Evolutionary conservation across 2,797 vertebrate species (phyloP).

Genomic region (Eleutherodactylus coqui): DNA sequence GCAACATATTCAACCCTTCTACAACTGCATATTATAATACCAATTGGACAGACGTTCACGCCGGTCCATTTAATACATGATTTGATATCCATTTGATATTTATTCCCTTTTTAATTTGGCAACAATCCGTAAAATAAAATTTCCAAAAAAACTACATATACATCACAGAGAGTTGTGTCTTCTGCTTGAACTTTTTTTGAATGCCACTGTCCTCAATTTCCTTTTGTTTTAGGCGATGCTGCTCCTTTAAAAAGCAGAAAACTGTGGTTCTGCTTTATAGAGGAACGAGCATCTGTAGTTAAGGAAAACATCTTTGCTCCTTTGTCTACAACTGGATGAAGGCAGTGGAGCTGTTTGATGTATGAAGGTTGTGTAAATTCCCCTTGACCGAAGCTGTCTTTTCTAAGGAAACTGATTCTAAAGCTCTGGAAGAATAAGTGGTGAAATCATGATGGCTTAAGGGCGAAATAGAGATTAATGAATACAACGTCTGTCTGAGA

Average conservation of each 20-base stretch:
- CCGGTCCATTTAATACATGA: too few relatives aligned
- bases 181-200: neutral
- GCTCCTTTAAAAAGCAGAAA: conserved; percentile 33
- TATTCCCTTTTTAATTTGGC: neutral
- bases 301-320: conserved; percentile 59
- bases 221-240: neutral
- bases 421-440: conserved; percentile 44
- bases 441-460: conserved; percentile 62
- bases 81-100: neutral
- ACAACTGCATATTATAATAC: neutral
- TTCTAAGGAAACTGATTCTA: conserved; percentile 55
- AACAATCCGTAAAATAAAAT: neutral
- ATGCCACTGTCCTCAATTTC: neutral
- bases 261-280: conserved; percentile 26
- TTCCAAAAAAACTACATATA: too few relatives aligned
- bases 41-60: neutral
- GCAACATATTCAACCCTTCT: neutral
- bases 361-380: conserved; percentile 62
- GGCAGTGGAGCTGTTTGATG: conserved; percentile 57
- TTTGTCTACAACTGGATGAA: conserved; percentile 59
- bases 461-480: conserved; percentile 42
- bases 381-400: conserved; percentile 55
- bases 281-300: conserved; percentile 50
- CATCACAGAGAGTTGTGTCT: neutral
- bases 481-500: conserved; percentile 37